Base-by-base conservation (phyloP, 2,113 vertebrate genomes). In the Pelmatolapia mariae region DNA sequence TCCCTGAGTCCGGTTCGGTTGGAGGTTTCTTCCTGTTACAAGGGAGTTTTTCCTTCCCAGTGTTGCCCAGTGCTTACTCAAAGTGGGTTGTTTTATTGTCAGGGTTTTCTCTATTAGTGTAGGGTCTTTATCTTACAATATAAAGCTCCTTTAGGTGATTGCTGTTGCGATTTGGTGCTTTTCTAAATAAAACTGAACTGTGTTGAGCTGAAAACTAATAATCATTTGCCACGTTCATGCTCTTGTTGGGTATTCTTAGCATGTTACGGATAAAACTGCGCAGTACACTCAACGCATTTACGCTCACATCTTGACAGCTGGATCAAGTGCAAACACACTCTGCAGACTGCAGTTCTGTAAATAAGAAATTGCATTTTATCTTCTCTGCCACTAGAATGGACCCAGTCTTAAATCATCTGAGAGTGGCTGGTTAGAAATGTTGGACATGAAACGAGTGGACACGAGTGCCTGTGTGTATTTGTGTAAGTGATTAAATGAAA, bases 401-500 rank as follows among this genome's bases (percentile, higher is more conserved):
- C 16, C 19, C 43, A 12, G 16, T 83, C 29, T 87, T 38, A 86
- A 88, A 80, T 89, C 79, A 86, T 29, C 47, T 33, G 12, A 36
- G 52, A 73, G 38, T 11, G 10, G 71, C 18, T 80, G 85, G 76
- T 78, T 80, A 76, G 16, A 63, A 59, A 71, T 73, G 50, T 61
- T 40, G 84, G 53, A 73, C 83, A 82, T 81, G 15, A 59, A 82
- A 45, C 43, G 29, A 81, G 26, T 47, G 82, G 73, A 82, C 85
- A 80, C 2, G 8, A 29, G 45, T 81, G 79, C 24, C 84, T 40
- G 76, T 88, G 88, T 71, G 71, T 73, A 86, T 92, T 68, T 50
- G 10, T 82, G 54, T 68, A 53, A 85, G 53, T 84, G 79, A 85
- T 82, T 89, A 89, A 91, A 86, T 73, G 29, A 57, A 16, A 26